Base-by-base conservation (phyloP, 1,140 invertebrate species). In the Chironomus tepperi region DNA sequence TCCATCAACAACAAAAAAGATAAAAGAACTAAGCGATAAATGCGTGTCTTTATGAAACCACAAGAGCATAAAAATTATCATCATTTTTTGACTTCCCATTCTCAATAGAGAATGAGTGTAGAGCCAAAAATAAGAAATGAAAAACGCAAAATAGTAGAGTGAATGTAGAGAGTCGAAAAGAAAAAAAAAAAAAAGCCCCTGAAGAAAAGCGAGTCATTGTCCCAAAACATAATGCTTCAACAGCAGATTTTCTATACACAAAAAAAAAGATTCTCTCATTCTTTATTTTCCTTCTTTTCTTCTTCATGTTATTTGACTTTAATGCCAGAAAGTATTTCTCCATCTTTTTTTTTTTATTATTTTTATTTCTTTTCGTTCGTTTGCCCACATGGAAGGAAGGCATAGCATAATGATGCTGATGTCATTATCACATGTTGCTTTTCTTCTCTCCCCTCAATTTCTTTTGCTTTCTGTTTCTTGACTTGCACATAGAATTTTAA, bases 351-450 rank as follows among this genome's bases (percentile, higher is more conserved):
- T 57, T n/a, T 57, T 57, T n/a, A n/a, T n/a, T n/a, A n/a, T n/a
- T n/a, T n/a, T n/a, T n/a, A n/a, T 5, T 34, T 34, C 24, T 34
- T 5, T 34, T 34, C 24, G 24, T 57, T 57, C n/a, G 10, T 57
- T 70, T 70, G 65, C 65, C 65, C 65, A 70, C 65, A 57, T 57
- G 9, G 47, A 57, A 57, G n/a, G 47, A 57, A 34, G 10, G 8
- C 47, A 70, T 70, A 70, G 18, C 65, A 70, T 70, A 70, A 70
- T 70, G 65, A 70, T 70, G 65, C 65, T 70, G 65, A 70, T 70
- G 65, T 70, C 65, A 70, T 70, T 70, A 70, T 70, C 65, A 70
- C 65, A 70, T 70, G 65, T 70, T 70, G 65, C 65, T 70, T 9
- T 18, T 57, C n/a, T n/a, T n/a, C 47, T 57, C 47, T n/a, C 47